Evolutionary conservation across 2,888 invertebrate genomes (phyloP).

Genomic region (Agelastica alni): DNA sequence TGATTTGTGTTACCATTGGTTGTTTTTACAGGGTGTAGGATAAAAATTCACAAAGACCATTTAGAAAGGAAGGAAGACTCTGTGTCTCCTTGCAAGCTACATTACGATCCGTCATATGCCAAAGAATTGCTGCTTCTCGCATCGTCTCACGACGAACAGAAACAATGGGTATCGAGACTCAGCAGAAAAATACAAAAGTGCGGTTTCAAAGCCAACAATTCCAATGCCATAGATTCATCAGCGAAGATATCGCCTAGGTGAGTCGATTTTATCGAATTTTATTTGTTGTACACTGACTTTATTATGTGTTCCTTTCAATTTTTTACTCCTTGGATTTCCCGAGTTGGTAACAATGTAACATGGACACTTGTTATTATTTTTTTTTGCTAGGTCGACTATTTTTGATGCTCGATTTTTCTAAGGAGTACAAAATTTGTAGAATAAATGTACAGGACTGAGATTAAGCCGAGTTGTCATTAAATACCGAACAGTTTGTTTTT

Average conservation of each 20-base stretch:
- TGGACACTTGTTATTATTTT: too few relatives aligned
- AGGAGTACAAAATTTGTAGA: too few relatives aligned
- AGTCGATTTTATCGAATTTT: too few relatives aligned
- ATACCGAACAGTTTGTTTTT: too few relatives aligned
- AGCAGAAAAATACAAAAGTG: slow-evolving; percentile 91
- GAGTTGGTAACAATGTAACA: too few relatives aligned
- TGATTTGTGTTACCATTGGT: background rate
- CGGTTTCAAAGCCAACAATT: slow-evolving; percentile 85
- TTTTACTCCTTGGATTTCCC: too few relatives aligned
- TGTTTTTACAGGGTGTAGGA: slow-evolving; percentile 77
- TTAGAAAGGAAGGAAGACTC: slow-evolving; percentile 81
- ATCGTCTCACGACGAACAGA: slow-evolving; percentile 82
- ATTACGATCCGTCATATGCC: slow-evolving; percentile 91
- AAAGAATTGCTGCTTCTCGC: slow-evolving; percentile 93
- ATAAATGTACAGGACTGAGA: too few relatives aligned
- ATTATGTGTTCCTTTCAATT: too few relatives aligned
- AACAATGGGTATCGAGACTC: slow-evolving; percentile 89
- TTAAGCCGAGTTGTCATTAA: too few relatives aligned
- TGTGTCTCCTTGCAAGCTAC: slow-evolving; percentile 94
- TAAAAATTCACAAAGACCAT: slow-evolving; percentile 98
- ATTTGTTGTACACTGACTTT: too few relatives aligned
- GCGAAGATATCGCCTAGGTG: slow-evolving; percentile 79
- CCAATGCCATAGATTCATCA: slow-evolving; percentile 62
- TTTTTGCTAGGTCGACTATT: background rate
- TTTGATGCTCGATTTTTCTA: too few relatives aligned